phyloP scores from a whole-genome alignment of 2,797 vertebrate species.

The Luscinia megarhynchos region DNA sequence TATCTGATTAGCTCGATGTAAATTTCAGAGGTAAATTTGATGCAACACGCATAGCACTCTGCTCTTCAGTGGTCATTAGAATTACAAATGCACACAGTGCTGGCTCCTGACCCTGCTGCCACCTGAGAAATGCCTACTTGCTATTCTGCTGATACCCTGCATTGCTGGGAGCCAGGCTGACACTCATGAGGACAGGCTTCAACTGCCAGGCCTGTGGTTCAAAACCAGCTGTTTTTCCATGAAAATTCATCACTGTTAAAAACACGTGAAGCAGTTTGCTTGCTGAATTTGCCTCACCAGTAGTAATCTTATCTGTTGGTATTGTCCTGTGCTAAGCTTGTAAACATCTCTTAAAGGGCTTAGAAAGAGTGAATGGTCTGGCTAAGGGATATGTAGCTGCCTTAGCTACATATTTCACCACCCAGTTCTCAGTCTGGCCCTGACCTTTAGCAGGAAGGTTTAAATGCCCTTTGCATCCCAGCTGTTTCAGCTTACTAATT shows the following conservation, averaged over 20 bases:
- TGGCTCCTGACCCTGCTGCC: not conserved
- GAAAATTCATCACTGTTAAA: not conserved
- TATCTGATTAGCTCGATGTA: constrained; percentile 34
- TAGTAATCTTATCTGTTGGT: not conserved
- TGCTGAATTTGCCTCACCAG: not conserved
- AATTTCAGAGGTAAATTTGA: constrained; percentile 5
- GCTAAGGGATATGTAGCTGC: not conserved
- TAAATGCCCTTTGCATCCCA: not conserved
- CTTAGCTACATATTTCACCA: not conserved
- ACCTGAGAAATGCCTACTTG: not conserved
- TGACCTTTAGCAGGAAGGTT: not conserved
- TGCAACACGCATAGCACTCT: not conserved
- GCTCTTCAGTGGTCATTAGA: not conserved
- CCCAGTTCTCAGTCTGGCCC: not conserved
- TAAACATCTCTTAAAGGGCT: not conserved
- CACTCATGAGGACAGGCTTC: not conserved
- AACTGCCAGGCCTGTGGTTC: not conserved
- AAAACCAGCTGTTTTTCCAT: not conserved
- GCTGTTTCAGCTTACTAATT: not conserved
- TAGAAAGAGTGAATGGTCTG: not conserved
- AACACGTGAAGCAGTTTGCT: not conserved
- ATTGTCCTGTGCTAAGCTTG: not conserved
- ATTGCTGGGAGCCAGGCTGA: not conserved
- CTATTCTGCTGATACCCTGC: not conserved
- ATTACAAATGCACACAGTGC: not conserved